phyloP scores from a whole-genome alignment of 2,113 vertebrate genomes.

The human region GRCh38 chr18:75963501-75964000 shows the following conservation, averaged over 20 bases:
- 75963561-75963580: background rate
- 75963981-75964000: background rate
- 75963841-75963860: background rate
- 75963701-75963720: background rate
- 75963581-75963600: background rate
- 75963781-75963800: background rate
- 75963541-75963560: too few relatives aligned
- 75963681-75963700: background rate
- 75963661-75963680: background rate
- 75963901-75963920: background rate
- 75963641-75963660: background rate
- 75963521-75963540: background rate
- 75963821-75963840: background rate
- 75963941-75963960: background rate
- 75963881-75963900: background rate
- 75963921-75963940: background rate
- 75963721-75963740: background rate
- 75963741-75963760: background rate
- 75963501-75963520: background rate
- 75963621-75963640: background rate
- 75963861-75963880: background rate
- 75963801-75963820: background rate
- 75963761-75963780: background rate
- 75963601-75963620: accelerated
- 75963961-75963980: background rate